Percentiles rank a stretch among this genome's conserved stretches.
phyloP scores from a whole-genome alignment of 2,797 vertebrate genomes.

The Sebastiscus albofasciatus region DNA sequence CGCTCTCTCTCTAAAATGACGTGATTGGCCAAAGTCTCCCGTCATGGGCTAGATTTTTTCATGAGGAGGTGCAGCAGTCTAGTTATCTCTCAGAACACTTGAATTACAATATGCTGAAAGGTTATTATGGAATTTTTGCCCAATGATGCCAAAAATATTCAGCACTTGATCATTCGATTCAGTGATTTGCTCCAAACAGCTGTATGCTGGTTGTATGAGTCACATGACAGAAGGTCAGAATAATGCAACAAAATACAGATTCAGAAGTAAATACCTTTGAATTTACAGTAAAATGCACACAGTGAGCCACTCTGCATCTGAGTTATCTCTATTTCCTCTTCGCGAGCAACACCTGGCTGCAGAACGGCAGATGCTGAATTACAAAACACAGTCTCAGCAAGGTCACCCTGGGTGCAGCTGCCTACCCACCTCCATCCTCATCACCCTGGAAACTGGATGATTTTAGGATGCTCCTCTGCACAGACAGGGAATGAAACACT shows the following conservation, averaged over 20 bases:
- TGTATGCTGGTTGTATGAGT: background rate
- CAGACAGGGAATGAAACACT: slow-evolving; percentile 19
- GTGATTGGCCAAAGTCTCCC: too few species aligned
- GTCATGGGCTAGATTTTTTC: too few species aligned
- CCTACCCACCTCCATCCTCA: slow-evolving; percentile 66
- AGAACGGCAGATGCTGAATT: slow-evolving; percentile 45
- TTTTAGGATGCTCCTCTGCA: slow-evolving; percentile 56
- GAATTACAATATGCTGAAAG: too few species aligned
- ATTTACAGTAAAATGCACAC: background rate
- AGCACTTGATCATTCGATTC: background rate
- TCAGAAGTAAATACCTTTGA: background rate
- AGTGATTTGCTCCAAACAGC: background rate
- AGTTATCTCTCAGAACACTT: too few species aligned
- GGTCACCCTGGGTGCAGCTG: slow-evolving; percentile 55
- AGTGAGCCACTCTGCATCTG: background rate
- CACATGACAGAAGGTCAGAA: background rate
- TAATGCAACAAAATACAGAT: background rate
- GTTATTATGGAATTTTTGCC: too few species aligned
- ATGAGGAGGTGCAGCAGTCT: too few species aligned
- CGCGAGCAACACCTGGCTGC: slow-evolving; percentile 56
- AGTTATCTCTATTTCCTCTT: slow-evolving; percentile 20
- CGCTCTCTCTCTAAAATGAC: too few species aligned
- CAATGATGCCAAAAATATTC: too few species aligned
- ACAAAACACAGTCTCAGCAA: slow-evolving; percentile 56
- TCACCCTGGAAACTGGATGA: slow-evolving; percentile 73